Evolutionary conservation across 2,113 vertebrate species (phyloP).

Genomic region (Poeciliopsis turrubarensis): DNA sequence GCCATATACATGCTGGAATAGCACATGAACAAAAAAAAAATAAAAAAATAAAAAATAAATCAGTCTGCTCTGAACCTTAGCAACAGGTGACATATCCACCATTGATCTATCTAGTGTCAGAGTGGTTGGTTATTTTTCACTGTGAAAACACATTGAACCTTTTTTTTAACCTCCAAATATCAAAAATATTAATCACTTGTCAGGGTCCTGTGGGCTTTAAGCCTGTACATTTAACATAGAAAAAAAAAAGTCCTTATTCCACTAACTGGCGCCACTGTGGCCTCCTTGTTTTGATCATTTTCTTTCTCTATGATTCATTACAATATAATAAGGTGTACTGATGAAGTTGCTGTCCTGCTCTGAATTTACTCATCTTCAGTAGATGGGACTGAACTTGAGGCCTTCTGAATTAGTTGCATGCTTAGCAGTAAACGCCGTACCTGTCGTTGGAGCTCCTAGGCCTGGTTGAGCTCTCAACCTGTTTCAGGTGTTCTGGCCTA

Average conservation of each 20-base stretch:
- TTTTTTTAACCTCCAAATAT: neutral
- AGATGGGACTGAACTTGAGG: slow-evolving; percentile 26
- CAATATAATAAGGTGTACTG: neutral
- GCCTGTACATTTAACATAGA: neutral
- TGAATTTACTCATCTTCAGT: slow-evolving; percentile 1
- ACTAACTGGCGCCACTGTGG: neutral
- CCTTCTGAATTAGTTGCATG: slow-evolving; percentile 36
- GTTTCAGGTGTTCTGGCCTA: slow-evolving; percentile 70
- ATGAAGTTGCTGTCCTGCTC: neutral
- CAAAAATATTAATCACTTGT: neutral
- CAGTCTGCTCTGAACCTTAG: slow-evolving; percentile 71
- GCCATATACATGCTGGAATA: slow-evolving; percentile 17
- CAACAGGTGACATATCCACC: slow-evolving; percentile 74
- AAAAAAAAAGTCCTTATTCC: neutral
- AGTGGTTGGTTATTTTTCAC: slow-evolving; percentile 54
- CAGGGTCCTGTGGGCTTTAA: neutral
- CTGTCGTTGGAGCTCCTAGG: slow-evolving; percentile 76
- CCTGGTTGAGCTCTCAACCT: slow-evolving; percentile 69
- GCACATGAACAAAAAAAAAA: slow-evolving; percentile 30
- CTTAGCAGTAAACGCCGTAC: slow-evolving; percentile 71
- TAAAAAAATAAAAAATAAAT: slow-evolving; percentile 27
- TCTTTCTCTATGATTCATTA: neutral
- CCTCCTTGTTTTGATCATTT: neutral
- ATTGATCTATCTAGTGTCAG: slow-evolving; percentile 55
- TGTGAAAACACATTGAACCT: slow-evolving; percentile 4